Evolutionary conservation across 2,113 vertebrate genomes (phyloP).

Genomic region (Callionymus lyra): DNA sequence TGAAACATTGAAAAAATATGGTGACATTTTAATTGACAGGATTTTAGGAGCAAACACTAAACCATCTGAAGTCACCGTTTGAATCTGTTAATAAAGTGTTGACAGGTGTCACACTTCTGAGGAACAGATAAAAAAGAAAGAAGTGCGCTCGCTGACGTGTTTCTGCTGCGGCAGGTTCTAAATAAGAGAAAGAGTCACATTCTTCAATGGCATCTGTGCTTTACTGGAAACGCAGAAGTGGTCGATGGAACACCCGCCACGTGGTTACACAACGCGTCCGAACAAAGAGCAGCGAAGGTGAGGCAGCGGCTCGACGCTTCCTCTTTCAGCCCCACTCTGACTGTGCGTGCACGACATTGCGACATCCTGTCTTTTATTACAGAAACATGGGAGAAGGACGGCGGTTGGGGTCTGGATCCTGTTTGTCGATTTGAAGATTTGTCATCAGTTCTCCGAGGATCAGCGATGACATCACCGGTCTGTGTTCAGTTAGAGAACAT

Average conservation of each 20-base stretch:
- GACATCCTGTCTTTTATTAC: constrained; percentile 7
- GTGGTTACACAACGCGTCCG: constrained; percentile 36
- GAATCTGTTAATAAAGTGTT: no score
- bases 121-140: constrained; percentile 19
- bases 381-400: background rate
- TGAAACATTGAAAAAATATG: no score
- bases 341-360: constrained; percentile 3
- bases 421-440: background rate
- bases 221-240: constrained; percentile 32
- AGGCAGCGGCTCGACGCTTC: constrained; percentile 1
- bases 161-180: constrained; percentile 1
- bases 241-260: constrained; percentile 5
- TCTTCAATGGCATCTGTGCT: constrained; percentile 7
- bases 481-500: constrained; percentile 10
- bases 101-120: constrained; percentile 11
- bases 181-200: background rate
- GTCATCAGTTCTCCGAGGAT: no score
- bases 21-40: no score
- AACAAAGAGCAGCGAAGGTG: constrained; percentile 19
- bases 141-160: constrained; percentile 8
- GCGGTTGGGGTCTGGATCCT: background rate
- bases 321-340: constrained; percentile 7
- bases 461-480: constrained; percentile 18
- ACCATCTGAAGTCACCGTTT: no score
- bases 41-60: no score